Evolutionary conservation across 2,888 invertebrate genomes (phyloP), one percentile per base, ranked within the genome.

Genomic region (Gymnocheta viridis): DNA sequence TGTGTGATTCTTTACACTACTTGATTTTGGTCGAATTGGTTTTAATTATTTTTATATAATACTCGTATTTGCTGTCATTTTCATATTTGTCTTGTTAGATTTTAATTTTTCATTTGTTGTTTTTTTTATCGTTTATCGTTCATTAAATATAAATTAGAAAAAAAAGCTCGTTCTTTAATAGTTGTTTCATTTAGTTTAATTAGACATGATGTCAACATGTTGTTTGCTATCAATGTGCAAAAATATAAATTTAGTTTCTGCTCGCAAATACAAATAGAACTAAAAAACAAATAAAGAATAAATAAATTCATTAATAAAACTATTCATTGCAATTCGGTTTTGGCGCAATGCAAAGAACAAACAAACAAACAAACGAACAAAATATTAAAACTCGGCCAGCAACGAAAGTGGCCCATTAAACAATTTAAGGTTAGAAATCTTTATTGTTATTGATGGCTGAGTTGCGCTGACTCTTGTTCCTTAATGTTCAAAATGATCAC

Each of bases 181-280:
- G 51, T 67, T 73, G 66, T 67, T 38, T 70, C 49, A 67, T 80
- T 73, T 67, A 22, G 29, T 66, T 80, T 49, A 67, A 74, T 74
- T 81, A 81, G 73, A 60, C 41, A 67, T 81, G 80, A 81, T 81
- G 80, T 81, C 80, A 73, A 67, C 80, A 32, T 38, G 35, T 72
- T 44, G 58, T 51, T 38, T 19, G 19, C 19, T 58, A 10, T 17
- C 17, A 47, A 38, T 38, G 56, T 66, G 58, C 41, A 74, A 24
- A 44, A 47, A 70, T 70, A 69, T 32, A 70, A 70, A 54, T 62
- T 62, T 22, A 70, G 9, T 54, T 29, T 22, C n/a, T 24, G 35
- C 5, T 67, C 10, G 14, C n/a, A 44, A 49, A 27, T 2, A 35
- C 24, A 51, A 51, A 62, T 5, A 51, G 2, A 58, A 56, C 32